Evolutionary conservation across 2,113 vertebrate species (phyloP).

Genomic region (Condylura cristata): DNA sequence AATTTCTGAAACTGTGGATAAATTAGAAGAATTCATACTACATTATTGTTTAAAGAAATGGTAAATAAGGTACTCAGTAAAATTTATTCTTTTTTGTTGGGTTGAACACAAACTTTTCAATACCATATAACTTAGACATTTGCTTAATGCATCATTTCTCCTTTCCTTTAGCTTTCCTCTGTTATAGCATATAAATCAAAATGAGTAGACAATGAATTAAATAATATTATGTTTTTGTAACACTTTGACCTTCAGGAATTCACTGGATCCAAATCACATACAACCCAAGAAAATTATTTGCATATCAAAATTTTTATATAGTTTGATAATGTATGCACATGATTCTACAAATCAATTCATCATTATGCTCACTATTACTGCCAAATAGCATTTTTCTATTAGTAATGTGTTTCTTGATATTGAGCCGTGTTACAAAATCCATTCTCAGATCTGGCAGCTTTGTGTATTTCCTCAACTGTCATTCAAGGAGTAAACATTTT

Average conservation of each 20-base stretch:
- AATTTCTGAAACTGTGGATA: not conserved
- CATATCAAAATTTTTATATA: slow-evolving; percentile 13
- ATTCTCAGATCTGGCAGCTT: not conserved
- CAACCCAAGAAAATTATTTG: not conserved
- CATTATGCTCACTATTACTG: not conserved
- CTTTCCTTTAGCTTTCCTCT: slow-evolving; percentile 24
- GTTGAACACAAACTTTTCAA: not conserved
- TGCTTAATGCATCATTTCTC: not conserved
- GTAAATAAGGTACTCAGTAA: not conserved
- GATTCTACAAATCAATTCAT: not conserved
- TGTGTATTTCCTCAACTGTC: not conserved
- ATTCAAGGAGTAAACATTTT: not conserved
- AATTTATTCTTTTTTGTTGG: not conserved
- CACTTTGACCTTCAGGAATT: not conserved
- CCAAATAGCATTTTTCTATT: not conserved
- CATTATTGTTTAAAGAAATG: not conserved
- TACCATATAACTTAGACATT: not conserved
- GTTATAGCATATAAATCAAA: slow-evolving; percentile 8
- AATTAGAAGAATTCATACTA: not conserved
- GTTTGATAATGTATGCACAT: not conserved
- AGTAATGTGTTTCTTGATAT: slow-evolving; percentile 2
- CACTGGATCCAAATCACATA: not conserved
- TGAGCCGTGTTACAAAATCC: not conserved
- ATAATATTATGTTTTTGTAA: not conserved
- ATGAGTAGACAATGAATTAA: slow-evolving; percentile 12